Base-by-base conservation (phyloP, 1,140 invertebrate species). In the Ooceraea biroi region DNA sequence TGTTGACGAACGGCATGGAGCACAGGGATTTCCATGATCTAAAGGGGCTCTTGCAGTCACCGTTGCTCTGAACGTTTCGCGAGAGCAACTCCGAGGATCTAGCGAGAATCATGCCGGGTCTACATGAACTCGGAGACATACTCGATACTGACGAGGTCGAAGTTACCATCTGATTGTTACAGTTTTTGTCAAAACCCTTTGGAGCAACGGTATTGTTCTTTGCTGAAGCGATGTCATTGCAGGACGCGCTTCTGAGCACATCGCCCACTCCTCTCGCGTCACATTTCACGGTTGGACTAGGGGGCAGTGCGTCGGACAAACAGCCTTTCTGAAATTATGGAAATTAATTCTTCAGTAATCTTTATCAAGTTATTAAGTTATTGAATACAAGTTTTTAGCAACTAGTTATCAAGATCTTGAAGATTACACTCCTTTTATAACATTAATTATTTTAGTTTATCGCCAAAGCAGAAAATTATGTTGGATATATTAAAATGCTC, bases 271-370 rank as follows among this genome's bases (percentile, higher is more conserved):
- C 90, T 89, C 91, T 93, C 60, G 91, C 83, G 60, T 93, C 91
- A 5, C 73, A 57, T 0, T 88, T 61, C 0, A 91, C 85, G 48
- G 85, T 84, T 73, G 90, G 82, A 55, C 55, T 86, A 80, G 86
- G 87, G 41, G 92, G 92, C 48, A 97, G 93, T 3, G 96, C 96
- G 91, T 97, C 97, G 0, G 97, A 97, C 0, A 97, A 94, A 84
- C 96, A 96, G 48, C 96, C 96, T 80, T 96, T 95, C 95, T 96
- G 85, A 73, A 90, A 87, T 55, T 8, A 83, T 82, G 85, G 60
- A n/a, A 55, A 7, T 10, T 19, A 55, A 19, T 55, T 55, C 36
- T 36, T 36, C 36, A 36, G 36, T 7, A 36, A 36, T 36, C 36
- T 36, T 36, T 7, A 36, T 36, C 36, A 36, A 36, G 7, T 36